Percentiles rank a stretch among this genome's conserved stretches.
phyloP scores from a whole-genome alignment of 2,888 invertebrate species.

The Ditylenchus weischeri region DNA sequence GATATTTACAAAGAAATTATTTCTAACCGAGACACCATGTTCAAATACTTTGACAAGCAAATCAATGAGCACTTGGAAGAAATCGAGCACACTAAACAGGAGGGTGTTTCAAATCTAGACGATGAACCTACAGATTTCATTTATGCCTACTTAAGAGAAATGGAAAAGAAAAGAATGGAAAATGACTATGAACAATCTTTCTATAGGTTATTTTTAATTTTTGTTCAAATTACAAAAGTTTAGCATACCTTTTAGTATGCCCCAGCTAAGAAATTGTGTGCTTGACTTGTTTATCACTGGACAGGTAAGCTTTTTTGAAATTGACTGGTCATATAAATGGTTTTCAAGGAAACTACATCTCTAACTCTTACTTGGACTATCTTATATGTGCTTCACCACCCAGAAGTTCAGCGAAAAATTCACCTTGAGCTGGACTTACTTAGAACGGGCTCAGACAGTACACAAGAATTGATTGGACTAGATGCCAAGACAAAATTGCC shows the following conservation, averaged over 20 bases:
- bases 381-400: slow-evolving; percentile 3
- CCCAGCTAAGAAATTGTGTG: slow-evolving; percentile 9
- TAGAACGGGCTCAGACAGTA: not conserved
- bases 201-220: too few species aligned
- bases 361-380: slow-evolving; percentile 1
- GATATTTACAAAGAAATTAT: slow-evolving; percentile 1
- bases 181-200: too few species aligned
- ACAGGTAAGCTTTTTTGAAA: not conserved
- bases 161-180: not conserved
- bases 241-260: not conserved
- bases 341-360: slow-evolving; percentile 4
- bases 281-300: slow-evolving; percentile 12
- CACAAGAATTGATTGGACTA: not conserved
- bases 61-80: slow-evolving; percentile 1
- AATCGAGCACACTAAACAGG: not conserved
- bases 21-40: not conserved
- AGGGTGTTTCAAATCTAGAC: not conserved
- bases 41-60: slow-evolving; percentile 1
- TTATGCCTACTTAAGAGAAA: slow-evolving; percentile 5
- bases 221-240: too few species aligned
- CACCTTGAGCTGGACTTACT: not conserved
- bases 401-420: slow-evolving; percentile 1
- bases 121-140: slow-evolving; percentile 9
- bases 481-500: not conserved
- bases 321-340: too few species aligned